These are phyloP conservation scores for Andrena marginata DNA, from an alignment of 2,888 invertebrate genomes.

Conservation along the genomic window DNA sequence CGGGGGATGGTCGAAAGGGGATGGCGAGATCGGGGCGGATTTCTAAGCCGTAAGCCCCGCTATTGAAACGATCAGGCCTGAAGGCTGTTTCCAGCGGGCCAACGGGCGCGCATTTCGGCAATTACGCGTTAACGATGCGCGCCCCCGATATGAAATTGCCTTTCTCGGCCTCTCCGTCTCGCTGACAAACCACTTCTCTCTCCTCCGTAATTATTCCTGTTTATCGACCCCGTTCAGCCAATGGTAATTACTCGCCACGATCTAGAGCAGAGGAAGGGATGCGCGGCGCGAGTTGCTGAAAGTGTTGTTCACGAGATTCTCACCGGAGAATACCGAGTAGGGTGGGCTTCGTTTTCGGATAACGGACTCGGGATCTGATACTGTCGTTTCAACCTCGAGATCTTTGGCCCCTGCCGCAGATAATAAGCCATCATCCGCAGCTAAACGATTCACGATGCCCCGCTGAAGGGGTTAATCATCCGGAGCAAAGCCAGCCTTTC, in stretches of 20 bases:
- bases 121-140: slow-evolving; percentile 66
- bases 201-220: neutral
- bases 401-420: no score
- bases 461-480: no score
- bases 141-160: slow-evolving; percentile 45
- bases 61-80: slow-evolving; percentile 73
- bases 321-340: no score
- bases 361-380: no score
- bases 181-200: slow-evolving; percentile 18
- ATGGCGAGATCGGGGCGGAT: slow-evolving; percentile 68
- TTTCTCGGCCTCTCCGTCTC: slow-evolving; percentile 28
- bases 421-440: no score
- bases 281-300: no score
- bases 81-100: slow-evolving; percentile 57
- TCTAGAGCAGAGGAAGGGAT: neutral
- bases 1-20: slow-evolving; percentile 77
- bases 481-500: no score
- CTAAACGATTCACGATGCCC: no score
- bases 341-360: no score
- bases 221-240: neutral
- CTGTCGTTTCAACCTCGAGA: no score
- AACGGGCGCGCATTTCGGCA: slow-evolving; percentile 58
- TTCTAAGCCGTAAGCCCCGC: slow-evolving; percentile 72
- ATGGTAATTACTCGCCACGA: neutral
- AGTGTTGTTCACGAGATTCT: no score